These are phyloP conservation scores for Aphodius sticticus DNA, from an alignment of 2,888 invertebrate species.

Conservation along the genomic window DNA sequence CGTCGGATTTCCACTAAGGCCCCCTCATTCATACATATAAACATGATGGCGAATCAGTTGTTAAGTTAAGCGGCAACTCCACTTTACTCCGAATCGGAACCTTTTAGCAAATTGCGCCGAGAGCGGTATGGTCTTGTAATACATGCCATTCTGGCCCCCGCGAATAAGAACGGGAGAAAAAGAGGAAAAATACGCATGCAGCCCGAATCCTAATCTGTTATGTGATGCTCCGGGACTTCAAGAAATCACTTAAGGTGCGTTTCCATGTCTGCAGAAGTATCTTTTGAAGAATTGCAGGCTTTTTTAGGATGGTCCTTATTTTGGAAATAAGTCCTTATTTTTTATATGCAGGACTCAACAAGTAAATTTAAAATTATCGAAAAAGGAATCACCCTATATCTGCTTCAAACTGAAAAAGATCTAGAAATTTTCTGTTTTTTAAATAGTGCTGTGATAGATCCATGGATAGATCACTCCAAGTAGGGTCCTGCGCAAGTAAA, in stretches of 20 bases:
- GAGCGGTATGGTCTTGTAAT: conserved; percentile 55
- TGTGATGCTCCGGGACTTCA: conserved; percentile 13
- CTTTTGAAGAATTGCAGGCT: too few relatives aligned
- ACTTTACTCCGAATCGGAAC: conserved; percentile 62
- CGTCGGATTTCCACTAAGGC: conserved; percentile 7
- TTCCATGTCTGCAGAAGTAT: background rate
- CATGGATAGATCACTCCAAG: too few relatives aligned
- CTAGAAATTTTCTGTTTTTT: too few relatives aligned
- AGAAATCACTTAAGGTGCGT: background rate
- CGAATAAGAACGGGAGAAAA: conserved; percentile 32
- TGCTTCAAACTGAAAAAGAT: too few relatives aligned
- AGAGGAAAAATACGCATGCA: conserved; percentile 38
- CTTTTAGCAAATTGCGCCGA: conserved; percentile 62
- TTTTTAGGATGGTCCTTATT: too few relatives aligned
- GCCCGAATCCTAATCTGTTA: conserved; percentile 33
- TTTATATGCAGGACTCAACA: too few relatives aligned
- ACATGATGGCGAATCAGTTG: conserved; percentile 62
- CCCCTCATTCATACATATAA: conserved; percentile 58
- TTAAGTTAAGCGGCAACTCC: conserved; percentile 61
- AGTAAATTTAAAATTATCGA: too few relatives aligned
- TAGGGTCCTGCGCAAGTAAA: too few relatives aligned
- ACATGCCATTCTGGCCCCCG: conserved; percentile 54
- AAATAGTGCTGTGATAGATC: too few relatives aligned
- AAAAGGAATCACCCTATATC: too few relatives aligned
- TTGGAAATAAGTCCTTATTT: too few relatives aligned